Evolutionary conservation across 2,797 vertebrate genomes (phyloP).

Genomic region (Clarias pachynema): DNA sequence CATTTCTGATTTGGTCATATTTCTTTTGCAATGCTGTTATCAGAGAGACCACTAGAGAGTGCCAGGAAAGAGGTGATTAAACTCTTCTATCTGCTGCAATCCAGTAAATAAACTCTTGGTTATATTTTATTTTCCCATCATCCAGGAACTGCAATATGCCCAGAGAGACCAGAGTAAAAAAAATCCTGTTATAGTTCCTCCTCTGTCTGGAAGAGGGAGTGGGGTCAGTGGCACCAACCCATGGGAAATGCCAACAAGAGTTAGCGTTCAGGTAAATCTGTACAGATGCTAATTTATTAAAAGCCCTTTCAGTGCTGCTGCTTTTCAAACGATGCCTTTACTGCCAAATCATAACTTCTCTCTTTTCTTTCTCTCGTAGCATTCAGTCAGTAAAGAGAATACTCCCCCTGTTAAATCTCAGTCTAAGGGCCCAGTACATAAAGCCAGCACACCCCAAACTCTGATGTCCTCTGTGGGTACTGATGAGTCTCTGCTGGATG

Average conservation of each 20-base stretch:
- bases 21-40: constrained; percentile 43
- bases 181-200: constrained; percentile 36
- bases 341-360: neutral
- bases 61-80: constrained; percentile 41
- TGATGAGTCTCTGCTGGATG: constrained; percentile 72
- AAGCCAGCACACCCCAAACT: constrained; percentile 42
- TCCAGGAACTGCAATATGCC: constrained; percentile 74
- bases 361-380: constrained; percentile 47
- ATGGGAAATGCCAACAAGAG: constrained; percentile 34
- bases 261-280: constrained; percentile 21
- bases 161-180: constrained; percentile 61
- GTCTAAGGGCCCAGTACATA: constrained; percentile 40
- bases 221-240: constrained; percentile 47
- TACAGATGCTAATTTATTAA: neutral
- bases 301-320: neutral
- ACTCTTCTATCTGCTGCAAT: constrained; percentile 25
- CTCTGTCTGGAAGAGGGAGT: constrained; percentile 47
- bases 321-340: neutral
- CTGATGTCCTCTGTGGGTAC: constrained; percentile 67
- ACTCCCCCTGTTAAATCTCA: constrained; percentile 44
- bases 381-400: constrained; percentile 63
- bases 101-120: neutral
- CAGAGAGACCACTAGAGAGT: constrained; percentile 53
- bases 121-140: neutral
- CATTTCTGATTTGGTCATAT: constrained; percentile 35